A percentile compares a stretch with the other conserved stretches of the same genome.
Evolutionary conservation across 2,797 vertebrate species (phyloP).

Genomic region (Menidia menidia): DNA sequence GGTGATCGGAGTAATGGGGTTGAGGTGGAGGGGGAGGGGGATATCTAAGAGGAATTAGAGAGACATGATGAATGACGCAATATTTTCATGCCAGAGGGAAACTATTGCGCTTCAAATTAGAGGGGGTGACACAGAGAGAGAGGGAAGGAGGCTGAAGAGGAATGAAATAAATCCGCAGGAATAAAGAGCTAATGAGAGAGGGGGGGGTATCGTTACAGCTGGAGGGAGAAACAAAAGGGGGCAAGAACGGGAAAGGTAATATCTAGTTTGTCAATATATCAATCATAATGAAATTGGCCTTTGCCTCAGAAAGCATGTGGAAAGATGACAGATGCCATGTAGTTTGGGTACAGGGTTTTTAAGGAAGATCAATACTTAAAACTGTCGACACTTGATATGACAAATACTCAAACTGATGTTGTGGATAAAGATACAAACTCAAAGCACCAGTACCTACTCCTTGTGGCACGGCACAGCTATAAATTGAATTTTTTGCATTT

Average conservation of each 20-base stretch:
- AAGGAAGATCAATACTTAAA: not conserved
- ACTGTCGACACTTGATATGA: not conserved
- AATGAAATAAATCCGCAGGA: slow-evolving; percentile 66
- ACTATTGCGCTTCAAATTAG: slow-evolving; percentile 83
- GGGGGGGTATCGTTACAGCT: slow-evolving; percentile 30
- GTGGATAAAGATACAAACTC: not conserved
- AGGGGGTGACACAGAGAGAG: slow-evolving; percentile 61
- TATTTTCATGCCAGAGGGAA: slow-evolving; percentile 84
- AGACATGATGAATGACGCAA: slow-evolving; percentile 84
- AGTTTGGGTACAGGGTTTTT: slow-evolving; percentile 11
- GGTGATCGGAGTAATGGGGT: slow-evolving; percentile 29
- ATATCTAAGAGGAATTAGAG: slow-evolving; percentile 79
- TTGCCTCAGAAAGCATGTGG: slow-evolving; percentile 7
- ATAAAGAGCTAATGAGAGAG: slow-evolving; percentile 66
- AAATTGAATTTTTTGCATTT: no score
- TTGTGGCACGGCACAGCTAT: no score
- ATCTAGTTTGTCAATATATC: slow-evolving; percentile 48
- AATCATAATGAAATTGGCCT: slow-evolving; percentile 13
- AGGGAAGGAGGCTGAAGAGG: slow-evolving; percentile 63
- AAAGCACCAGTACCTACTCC: not conserved
- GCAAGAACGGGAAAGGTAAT: slow-evolving; percentile 1
- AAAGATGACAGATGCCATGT: slow-evolving; percentile 3
- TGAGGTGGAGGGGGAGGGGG: slow-evolving; percentile 47
- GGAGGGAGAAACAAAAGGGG: slow-evolving; percentile 29
- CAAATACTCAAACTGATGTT: not conserved